Conservation (phyloP, 2,888 invertebrate species). For the Leptopilina myrica region DNA sequence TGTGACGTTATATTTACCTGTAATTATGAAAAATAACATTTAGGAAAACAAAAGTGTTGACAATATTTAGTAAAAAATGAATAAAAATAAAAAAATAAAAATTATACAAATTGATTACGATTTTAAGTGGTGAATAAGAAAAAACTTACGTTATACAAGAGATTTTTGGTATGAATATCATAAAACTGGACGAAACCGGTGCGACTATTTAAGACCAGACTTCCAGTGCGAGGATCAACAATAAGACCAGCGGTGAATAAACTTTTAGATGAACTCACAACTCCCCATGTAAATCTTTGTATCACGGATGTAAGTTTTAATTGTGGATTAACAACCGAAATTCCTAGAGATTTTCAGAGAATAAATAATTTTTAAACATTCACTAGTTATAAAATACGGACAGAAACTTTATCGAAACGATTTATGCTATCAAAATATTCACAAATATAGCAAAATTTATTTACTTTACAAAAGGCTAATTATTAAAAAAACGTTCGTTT, state of each 20-base stretch:
- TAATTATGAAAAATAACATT: background rate
- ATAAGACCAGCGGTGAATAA: slow-evolving; percentile 79
- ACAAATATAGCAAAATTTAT: too few species aligned
- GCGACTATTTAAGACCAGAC: slow-evolving; percentile 85
- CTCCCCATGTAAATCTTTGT: slow-evolving; percentile 83
- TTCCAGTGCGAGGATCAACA: slow-evolving; percentile 82
- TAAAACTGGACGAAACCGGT: slow-evolving; percentile 88
- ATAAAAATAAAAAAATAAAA: too few species aligned
- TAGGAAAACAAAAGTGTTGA: background rate
- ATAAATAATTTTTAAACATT: slow-evolving; percentile 7
- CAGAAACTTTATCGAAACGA: background rate
- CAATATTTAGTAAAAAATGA: too few species aligned
- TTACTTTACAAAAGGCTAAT: too few species aligned
- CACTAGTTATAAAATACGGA: background rate
- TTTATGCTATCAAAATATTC: too few species aligned
- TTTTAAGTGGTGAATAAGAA: too few species aligned
- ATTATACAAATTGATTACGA: too few species aligned
- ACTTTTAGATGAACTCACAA: slow-evolving; percentile 75
- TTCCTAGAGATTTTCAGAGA: slow-evolving; percentile 63
- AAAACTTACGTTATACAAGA: slow-evolving; percentile 84
- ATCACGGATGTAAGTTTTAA: slow-evolving; percentile 79
- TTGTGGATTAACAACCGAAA: slow-evolving; percentile 79
- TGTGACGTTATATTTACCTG: slow-evolving; percentile 85
- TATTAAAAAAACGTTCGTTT: too few species aligned
- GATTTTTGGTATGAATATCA: slow-evolving; percentile 80